Evolutionary conservation across 2,888 invertebrate genomes (phyloP), one percentile per base, ranked within the genome.

Genomic region (Mimachlamys varia): DNA sequence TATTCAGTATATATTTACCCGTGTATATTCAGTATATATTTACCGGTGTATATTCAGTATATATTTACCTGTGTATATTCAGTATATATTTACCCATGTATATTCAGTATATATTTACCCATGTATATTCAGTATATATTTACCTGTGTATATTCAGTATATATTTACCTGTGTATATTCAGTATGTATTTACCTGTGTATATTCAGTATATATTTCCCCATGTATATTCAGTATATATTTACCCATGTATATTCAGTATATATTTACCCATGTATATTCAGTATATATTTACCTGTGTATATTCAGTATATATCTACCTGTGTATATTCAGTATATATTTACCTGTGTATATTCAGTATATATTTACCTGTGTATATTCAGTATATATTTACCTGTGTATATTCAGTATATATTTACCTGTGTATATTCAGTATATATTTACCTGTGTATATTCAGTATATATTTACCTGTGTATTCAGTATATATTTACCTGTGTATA

Each of bases 401-500:
- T 44, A 2, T 53, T 2, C 53, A 33, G 37, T 90, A n/a, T 90
- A 7, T 37, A 87, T 89, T 50, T 90, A 94, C 93, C 90, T 92
- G 89, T 49, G 93, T 90, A 87, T 94, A 94, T 15, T 90, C n/a
- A n/a, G n/a, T n/a, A n/a, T n/a, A n/a, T n/a, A n/a, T n/a, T n/a
- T n/a, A n/a, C n/a, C n/a, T n/a, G n/a, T 7, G 44, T 44, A 5
- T 44, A 2, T 53, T 2, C 53, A 33, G 37, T 90, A n/a, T 90
- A 7, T 37, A 87, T 89, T 50, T 90, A 94, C 93, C 90, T 92
- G 89, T 49, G 93, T 90, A 87, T 94, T 2, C 53, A 33, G 37
- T 90, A n/a, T 90, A 7, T 37, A 87, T 89, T 50, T 90, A 94
- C 93, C 90, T 92, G 89, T 49, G 93, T 90, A 87, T 94, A 94